phyloP scores from a whole-genome alignment of 2,797 vertebrate genomes.

The Heterohyrax brucei region DNA sequence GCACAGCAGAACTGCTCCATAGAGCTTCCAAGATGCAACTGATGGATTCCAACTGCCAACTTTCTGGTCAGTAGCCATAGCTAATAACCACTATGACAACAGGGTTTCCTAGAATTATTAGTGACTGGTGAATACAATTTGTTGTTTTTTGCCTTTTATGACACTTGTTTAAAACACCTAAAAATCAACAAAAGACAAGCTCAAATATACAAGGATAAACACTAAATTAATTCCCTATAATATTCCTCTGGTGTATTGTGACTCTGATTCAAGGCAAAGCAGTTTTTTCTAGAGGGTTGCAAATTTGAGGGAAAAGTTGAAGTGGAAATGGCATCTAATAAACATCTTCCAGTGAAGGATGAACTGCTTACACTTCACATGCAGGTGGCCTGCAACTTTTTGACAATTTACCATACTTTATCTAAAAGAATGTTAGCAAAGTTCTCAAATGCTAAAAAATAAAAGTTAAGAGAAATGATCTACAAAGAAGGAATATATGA shows the following conservation, averaged over 20 bases:
- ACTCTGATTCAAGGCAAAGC: constrained; percentile 38
- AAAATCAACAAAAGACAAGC: constrained; percentile 56
- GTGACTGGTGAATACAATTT: background rate
- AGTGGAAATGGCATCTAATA: constrained; percentile 45
- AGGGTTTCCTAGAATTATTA: background rate
- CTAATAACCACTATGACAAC: no score
- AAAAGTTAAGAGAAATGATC: background rate
- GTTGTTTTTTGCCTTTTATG: constrained; percentile 23
- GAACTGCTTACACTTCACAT: constrained; percentile 16
- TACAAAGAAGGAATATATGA: background rate
- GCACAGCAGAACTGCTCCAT: no score
- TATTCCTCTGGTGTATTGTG: background rate
- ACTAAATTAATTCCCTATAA: constrained; percentile 45
- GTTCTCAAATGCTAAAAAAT: constrained; percentile 35
- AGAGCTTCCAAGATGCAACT: no score
- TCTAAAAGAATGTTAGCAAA: background rate
- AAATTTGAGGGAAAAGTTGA: constrained; percentile 29
- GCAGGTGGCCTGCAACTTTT: background rate
- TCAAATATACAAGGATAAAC: constrained; percentile 47
- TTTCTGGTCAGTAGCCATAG: no score
- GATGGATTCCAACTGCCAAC: no score
- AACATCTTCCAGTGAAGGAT: background rate
- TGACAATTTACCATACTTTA: constrained; percentile 15
- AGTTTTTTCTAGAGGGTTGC: constrained; percentile 17
- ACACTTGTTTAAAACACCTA: constrained; percentile 50